These are phyloP conservation scores for Sminthopsis crassicaudata DNA, from an alignment of 2,113 vertebrate genomes.

Conservation along the genomic window DNA sequence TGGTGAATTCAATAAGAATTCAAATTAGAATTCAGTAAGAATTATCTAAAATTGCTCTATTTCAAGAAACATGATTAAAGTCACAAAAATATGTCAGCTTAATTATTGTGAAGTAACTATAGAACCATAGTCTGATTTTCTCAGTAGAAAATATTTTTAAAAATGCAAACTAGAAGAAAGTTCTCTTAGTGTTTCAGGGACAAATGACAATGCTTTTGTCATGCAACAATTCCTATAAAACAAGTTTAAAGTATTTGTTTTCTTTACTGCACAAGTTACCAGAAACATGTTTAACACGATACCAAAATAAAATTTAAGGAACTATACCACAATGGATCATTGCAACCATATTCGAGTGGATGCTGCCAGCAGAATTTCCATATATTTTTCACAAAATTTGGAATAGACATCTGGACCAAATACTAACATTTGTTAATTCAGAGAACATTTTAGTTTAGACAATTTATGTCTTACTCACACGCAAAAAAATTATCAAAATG, in stretches of 20 bases:
- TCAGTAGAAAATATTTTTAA: neutral
- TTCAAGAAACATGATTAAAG: neutral
- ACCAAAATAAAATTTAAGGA: conserved; percentile 30
- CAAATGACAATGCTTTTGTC: conserved; percentile 13
- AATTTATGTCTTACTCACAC: conserved; percentile 62
- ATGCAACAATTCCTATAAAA: conserved; percentile 29
- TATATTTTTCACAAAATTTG: conserved; percentile 42
- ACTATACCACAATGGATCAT: conserved; percentile 16
- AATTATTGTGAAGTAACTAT: neutral
- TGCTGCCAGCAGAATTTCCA: conserved; percentile 40
- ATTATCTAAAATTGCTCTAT: neutral
- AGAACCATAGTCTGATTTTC: neutral
- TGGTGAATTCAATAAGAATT: neutral
- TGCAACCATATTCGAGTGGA: neutral
- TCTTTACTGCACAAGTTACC: neutral
- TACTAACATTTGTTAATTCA: conserved; percentile 41
- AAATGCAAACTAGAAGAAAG: neutral
- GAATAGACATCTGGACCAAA: conserved; percentile 45
- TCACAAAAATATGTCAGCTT: neutral
- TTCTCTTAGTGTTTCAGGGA: neutral
- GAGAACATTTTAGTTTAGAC: conserved; percentile 50
- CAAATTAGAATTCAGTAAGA: neutral
- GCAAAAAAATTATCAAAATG: neutral
- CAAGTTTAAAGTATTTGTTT: neutral
- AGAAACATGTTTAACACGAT: neutral